A percentile compares a stretch with the other conserved stretches of the same genome.
Evolutionary conservation across 2,888 invertebrate genomes (phyloP).

Genomic region (Axea sp.): DNA sequence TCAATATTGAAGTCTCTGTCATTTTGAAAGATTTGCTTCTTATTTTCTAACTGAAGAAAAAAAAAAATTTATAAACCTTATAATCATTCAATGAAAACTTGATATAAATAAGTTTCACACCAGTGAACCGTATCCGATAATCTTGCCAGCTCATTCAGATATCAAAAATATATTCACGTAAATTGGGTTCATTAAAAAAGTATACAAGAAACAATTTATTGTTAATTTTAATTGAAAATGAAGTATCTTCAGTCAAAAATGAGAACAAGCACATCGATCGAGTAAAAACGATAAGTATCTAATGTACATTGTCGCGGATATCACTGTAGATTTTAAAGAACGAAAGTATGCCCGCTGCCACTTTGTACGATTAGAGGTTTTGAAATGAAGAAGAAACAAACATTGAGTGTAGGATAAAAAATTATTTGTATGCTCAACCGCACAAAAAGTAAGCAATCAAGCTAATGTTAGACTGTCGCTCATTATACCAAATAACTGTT

Average conservation of each 20-base stretch:
- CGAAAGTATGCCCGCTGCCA: conserved; percentile 50
- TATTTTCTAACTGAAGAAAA: no score
- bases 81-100: no score
- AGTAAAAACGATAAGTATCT: conserved; percentile 43
- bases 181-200: no score
- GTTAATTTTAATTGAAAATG: conserved; percentile 40
- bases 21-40: no score
- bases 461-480: conserved; percentile 41
- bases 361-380: conserved; percentile 59
- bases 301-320: conserved; percentile 49
- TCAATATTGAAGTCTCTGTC: no score
- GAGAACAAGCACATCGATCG: conserved; percentile 59
- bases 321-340: conserved; percentile 41
- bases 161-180: no score
- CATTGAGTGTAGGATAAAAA: conserved; percentile 44
- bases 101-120: no score
- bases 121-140: no score
- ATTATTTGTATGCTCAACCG: conserved; percentile 46
- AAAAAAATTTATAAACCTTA: no score
- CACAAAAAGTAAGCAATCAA: conserved; percentile 54
- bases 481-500: conserved; percentile 11
- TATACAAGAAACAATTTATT: conserved; percentile 35
- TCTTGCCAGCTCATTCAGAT: no score
- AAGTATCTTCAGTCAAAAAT: conserved; percentile 29
- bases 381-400: conserved; percentile 49